Evolutionary conservation across 2,888 invertebrate species (phyloP).

Genomic region (Yponomeuta cagnagella): DNA sequence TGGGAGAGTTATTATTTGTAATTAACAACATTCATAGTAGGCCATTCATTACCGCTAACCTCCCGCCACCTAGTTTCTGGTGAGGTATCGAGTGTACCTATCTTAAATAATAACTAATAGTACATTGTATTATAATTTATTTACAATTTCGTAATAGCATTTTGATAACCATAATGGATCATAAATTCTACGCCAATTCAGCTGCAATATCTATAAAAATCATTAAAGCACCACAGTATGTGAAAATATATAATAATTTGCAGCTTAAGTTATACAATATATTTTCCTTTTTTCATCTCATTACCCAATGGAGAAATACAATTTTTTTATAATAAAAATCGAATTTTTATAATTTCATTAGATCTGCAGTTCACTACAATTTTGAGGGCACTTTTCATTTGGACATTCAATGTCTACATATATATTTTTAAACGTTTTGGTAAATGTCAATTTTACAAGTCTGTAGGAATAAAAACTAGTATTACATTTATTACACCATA

Average conservation of each 20-base stretch:
- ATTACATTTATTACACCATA: constrained; percentile 39
- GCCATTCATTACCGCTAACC: constrained; percentile 1
- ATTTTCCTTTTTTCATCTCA: constrained; percentile 5
- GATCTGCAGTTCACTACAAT: constrained; percentile 1
- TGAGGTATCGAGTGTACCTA: constrained; percentile 6
- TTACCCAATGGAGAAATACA: neutral
- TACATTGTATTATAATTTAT: constrained; percentile 7
- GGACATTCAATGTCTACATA: constrained; percentile 18
- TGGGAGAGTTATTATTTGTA: neutral
- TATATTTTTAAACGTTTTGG: constrained; percentile 52
- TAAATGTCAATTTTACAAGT: constrained; percentile 48
- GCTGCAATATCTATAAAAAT: constrained; percentile 9
- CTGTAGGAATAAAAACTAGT: too few species aligned
- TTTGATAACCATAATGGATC: neutral
- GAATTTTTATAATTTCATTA: neutral
- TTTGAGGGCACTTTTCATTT: constrained; percentile 14
- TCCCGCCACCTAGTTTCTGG: neutral
- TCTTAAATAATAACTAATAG: constrained; percentile 4
- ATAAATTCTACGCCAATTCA: neutral
- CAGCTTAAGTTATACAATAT: neutral
- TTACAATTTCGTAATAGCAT: constrained; percentile 4
- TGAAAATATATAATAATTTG: constrained; percentile 7
- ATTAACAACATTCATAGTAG: neutral
- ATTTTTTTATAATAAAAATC: neutral
- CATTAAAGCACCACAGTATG: constrained; percentile 16